phyloP scores from a whole-genome alignment of 1,140 invertebrate genomes.

The Leptoteleia sp. region DNA sequence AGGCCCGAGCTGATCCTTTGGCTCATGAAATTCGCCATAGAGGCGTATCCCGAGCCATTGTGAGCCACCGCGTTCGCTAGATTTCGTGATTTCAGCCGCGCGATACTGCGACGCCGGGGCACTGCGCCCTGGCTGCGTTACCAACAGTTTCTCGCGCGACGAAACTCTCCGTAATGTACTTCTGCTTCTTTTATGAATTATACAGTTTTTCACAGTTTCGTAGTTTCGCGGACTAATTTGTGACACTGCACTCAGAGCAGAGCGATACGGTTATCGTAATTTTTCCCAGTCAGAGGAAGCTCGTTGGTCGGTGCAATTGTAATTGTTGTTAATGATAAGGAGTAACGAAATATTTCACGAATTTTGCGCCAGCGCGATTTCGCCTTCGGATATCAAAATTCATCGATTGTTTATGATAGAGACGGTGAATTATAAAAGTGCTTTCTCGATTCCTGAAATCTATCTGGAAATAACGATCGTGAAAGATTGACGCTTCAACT shows the following conservation, averaged over 20 bases:
- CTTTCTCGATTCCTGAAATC: too few relatives aligned
- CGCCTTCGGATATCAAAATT: constrained; percentile 4
- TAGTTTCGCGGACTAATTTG: constrained; percentile 53
- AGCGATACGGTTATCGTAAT: constrained; percentile 47
- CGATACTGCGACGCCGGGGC: constrained; percentile 24
- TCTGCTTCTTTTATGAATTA: constrained; percentile 61
- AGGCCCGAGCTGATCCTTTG: constrained; percentile 43
- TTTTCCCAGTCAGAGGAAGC: constrained; percentile 34
- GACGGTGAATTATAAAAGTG: too few relatives aligned
- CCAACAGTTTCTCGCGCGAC: constrained; percentile 49
- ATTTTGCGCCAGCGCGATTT: constrained; percentile 13
- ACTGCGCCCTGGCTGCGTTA: constrained; percentile 36
- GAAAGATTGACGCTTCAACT: too few relatives aligned
- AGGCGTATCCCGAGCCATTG: constrained; percentile 25
- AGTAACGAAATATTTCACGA: constrained; percentile 20
- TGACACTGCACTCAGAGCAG: constrained; percentile 52
- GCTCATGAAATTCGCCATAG: constrained; percentile 55
- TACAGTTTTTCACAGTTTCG: constrained; percentile 62
- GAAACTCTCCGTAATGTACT: constrained; percentile 58
- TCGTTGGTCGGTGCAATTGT: constrained; percentile 50
- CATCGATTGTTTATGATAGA: too few relatives aligned
- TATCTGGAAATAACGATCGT: too few relatives aligned
- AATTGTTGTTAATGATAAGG: constrained; percentile 57
- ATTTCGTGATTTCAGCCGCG: constrained; percentile 37
- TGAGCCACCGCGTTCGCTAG: constrained; percentile 24